Evolutionary conservation across 2,113 vertebrate genomes (phyloP), one percentile per base, ranked within the genome.

Genomic region (Centropus unirufus): DNA sequence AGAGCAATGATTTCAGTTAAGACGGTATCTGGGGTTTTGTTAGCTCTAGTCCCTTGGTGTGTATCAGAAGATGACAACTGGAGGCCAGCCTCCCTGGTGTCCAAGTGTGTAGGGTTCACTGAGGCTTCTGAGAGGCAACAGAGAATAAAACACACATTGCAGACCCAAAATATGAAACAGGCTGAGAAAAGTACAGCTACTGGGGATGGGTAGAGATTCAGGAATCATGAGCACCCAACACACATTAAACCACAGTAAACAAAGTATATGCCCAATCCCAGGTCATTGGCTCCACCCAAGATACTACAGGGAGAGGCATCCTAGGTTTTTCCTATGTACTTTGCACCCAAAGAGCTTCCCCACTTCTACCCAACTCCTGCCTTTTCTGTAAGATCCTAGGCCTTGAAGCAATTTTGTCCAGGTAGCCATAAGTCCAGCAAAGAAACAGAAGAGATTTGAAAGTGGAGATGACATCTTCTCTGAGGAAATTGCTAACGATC

Each of bases 241-340:
- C 39, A 27, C 17, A 32, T 76, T 18, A 12, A 64, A 42, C 29
- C 9, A 22, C 72, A 42, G 29, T 5, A 27, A 59, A 3, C 15
- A 13, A 42, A 30, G 4, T 6, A 6, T 1, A 9, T 54, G 26
- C 10, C 29, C 26, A 18, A 2, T 8, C 11, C 49, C 14, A 88
- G 11, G 21, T 42, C 64, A 11, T 18, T 21, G 57, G 8, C 29
- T 46, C 3, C 19, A 46, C 5, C n/a, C 61, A 42, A 14, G 44
- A 10, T 11, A 24, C 12, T 1, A 1, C 0, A 34, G 14, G 21
- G 5, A 22, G 13, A 58, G 21, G 12, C 10, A 20, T 64, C 20
- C 3, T 10, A 8, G 20, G 3, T 4, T 68, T 76, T 55, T 32
- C 15, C 36, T 32, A 6, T 32, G 21, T 40, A 42, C 23, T 51